Evolutionary conservation across 2,113 vertebrate species (phyloP), one percentile per base, ranked within the genome.

Genomic region (Puntigrus tetrazona): DNA sequence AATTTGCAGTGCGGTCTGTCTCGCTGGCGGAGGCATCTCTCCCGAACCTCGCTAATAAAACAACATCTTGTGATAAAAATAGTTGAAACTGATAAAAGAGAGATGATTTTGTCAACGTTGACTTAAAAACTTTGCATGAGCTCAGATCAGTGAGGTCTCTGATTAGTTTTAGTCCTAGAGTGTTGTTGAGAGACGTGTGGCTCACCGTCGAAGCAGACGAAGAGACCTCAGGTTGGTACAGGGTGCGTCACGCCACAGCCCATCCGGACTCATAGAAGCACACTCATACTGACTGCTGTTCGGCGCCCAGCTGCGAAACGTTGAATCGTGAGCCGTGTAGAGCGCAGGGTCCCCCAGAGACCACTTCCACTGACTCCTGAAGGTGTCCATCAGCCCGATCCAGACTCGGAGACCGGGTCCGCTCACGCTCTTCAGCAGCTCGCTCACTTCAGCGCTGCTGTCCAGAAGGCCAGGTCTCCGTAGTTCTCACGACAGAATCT

Each of bases 141-240:
- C n/a, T n/a, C n/a, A n/a, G n/a, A n/a, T 47, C 45, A 47, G 45
- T 47, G n/a, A n/a, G n/a, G n/a, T n/a, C n/a, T 16, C 45, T 47
- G 45, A 47, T 41, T 41, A 41, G 41, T 41, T 41, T n/a, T n/a
- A 41, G 8, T 41, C 41, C n/a, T n/a, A n/a, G n/a, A n/a, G n/a
- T n/a, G n/a, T n/a, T n/a, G n/a, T n/a, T n/a, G n/a, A n/a, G n/a
- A n/a, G n/a, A n/a, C n/a, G n/a, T n/a, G n/a, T 25, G 27, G 1
- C 27, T 63, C 27, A 63, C 61, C 25, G 6, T 31, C 31, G 61
- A 29, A 63, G 61, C 61, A 63, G 61, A 63, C 31, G 61, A 63
- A 63, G 3, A n/a, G 0, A 29, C 27, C 27, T 7, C 0, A 7
- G 27, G 6, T 1, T 6, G 0, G 0, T 6, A 2, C 25, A 63